Evolutionary conservation across 2,797 vertebrate genomes (phyloP).

Genomic region (Chrosomus eos): DNA sequence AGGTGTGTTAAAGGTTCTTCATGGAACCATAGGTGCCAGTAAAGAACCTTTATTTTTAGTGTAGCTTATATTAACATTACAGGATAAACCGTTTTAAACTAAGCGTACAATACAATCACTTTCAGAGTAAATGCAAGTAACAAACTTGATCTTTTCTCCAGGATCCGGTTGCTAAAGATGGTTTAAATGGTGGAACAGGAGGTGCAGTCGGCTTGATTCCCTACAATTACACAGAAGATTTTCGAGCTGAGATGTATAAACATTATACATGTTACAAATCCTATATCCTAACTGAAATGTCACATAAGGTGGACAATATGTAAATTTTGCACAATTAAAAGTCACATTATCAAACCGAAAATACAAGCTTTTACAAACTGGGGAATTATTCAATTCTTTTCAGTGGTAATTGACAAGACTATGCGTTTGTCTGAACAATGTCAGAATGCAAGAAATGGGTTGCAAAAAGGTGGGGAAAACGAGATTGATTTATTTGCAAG

Average conservation of each 20-base stretch:
- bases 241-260: not conserved
- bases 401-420: not conserved
- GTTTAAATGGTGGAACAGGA: conserved; percentile 47
- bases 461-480: not conserved
- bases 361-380: not conserved
- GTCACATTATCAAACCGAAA: not conserved
- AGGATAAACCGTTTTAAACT: not conserved
- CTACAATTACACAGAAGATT: conserved; percentile 25
- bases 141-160: conserved; percentile 38
- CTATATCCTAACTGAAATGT: not conserved
- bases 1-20: too few species aligned
- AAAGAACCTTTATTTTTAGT: not conserved
- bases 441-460: not conserved
- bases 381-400: not conserved
- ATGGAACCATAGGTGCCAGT: not conserved
- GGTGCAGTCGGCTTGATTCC: conserved; percentile 22
- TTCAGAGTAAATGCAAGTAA: not conserved
- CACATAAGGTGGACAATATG: not conserved
- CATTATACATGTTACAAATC: not conserved
- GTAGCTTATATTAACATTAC: not conserved
- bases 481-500: not conserved
- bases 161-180: not conserved
- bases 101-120: not conserved
- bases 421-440: not conserved
- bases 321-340: not conserved